Evolutionary conservation across 2,113 vertebrate genomes (phyloP).

Genomic region (Strix uralensis): DNA sequence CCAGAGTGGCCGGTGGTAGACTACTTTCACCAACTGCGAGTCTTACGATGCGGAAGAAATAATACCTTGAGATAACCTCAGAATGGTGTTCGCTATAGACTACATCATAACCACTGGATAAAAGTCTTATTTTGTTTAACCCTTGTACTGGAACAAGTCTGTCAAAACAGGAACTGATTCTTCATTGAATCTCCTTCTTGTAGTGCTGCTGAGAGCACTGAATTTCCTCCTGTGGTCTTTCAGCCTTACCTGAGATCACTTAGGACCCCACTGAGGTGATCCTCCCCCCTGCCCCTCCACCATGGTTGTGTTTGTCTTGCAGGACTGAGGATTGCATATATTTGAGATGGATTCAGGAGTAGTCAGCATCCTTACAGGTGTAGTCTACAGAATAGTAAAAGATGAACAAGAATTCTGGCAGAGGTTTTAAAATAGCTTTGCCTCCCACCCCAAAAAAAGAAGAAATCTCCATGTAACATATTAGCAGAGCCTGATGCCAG

Average conservation of each 20-base stretch:
- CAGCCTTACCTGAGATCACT: background rate
- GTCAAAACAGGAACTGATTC: background rate
- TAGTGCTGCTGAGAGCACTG: background rate
- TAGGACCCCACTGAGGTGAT: background rate
- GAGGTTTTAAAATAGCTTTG: background rate
- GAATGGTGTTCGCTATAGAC: background rate
- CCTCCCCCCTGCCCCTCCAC: background rate
- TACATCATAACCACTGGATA: background rate
- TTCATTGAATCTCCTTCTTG: background rate
- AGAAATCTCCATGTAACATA: background rate
- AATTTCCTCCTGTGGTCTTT: background rate
- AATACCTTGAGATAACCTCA: background rate
- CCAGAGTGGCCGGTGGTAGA: too few species aligned
- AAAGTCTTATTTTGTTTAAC: background rate
- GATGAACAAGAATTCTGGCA: background rate
- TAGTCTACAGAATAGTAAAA: background rate
- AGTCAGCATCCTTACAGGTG: background rate
- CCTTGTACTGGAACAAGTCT: background rate
- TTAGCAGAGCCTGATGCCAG: background rate
- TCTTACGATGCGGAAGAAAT: fast-evolving
- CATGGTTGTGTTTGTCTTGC: background rate
- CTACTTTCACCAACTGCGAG: background rate
- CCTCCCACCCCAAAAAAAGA: too few species aligned
- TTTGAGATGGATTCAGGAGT: background rate
- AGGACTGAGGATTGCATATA: fast-evolving